These are phyloP conservation scores for Allacma fusca DNA, from an alignment of 2,888 invertebrate species.

Conservation along the genomic window DNA sequence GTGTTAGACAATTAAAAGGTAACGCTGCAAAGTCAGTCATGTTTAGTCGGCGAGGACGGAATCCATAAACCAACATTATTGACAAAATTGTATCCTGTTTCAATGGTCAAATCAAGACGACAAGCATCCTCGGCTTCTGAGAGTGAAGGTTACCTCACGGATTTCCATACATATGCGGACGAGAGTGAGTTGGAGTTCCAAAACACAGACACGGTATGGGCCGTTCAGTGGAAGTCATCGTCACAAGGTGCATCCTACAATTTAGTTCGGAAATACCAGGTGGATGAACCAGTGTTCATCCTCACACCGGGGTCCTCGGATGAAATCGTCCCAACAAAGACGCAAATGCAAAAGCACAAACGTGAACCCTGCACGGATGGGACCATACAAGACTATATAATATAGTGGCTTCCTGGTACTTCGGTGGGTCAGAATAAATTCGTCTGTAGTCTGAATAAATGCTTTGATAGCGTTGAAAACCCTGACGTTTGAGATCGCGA, in stretches of 20 bases:
- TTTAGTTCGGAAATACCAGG: constrained; percentile 51
- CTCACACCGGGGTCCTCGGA: constrained; percentile 51
- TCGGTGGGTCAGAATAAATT: constrained; percentile 98
- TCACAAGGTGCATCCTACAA: constrained; percentile 57
- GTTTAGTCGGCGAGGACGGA: too few species aligned
- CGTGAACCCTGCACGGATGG: constrained; percentile 63
- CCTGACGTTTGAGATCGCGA: constrained; percentile 85
- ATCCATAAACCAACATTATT: too few species aligned
- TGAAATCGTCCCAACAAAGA: constrained; percentile 59
- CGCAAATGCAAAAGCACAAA: constrained; percentile 60
- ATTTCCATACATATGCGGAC: constrained; percentile 57
- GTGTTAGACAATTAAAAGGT: too few species aligned
- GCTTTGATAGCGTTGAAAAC: constrained; percentile 97
- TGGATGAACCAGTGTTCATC: constrained; percentile 60
- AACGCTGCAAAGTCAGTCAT: too few species aligned
- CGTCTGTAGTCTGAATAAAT: constrained; percentile 95
- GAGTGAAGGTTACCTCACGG: constrained; percentile 56
- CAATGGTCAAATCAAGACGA: too few species aligned
- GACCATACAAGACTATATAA: constrained; percentile 71
- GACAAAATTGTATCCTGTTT: too few species aligned
- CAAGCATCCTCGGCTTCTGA: constrained; percentile 58
- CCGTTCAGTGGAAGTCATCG: constrained; percentile 50
- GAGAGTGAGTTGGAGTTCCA: constrained; percentile 52
- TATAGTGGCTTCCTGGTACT: too few species aligned
- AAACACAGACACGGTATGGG: constrained; percentile 52